Evolutionary conservation across 2,113 vertebrate species (phyloP), one percentile per base, ranked within the genome.

Genomic region (Coptodon rendalli): DNA sequence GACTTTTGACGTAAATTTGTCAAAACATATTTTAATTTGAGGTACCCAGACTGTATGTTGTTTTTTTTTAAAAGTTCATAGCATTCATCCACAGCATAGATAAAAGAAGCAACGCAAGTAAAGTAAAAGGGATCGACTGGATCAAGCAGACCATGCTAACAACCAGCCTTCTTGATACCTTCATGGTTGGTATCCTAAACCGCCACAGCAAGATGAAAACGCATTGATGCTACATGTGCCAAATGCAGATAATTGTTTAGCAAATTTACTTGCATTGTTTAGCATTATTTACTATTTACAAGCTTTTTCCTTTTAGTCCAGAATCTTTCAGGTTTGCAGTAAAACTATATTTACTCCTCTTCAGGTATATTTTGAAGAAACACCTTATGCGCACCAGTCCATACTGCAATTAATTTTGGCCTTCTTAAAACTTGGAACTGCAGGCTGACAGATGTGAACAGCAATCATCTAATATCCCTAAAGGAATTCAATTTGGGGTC

Each of bases 361-460:
- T 73, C 66, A 48, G 36, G 16, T 45, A 40, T 48, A 27, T 27
- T 40, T 82, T 82, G 2, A 11, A 14, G 48, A 50, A 57, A 9
- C 19, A 29, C 10, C 50, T 80, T 4, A 81, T 59, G 22, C 38
- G 7, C 81, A 31, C 0, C 38, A 31, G 17, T 59, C 27, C 29
- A 82, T 68, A 36, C 11, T 59, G 24, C 16, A 9, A 17, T 50
- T 83, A 38, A 53, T 36, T 57, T 31, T 2, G 17, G 2, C 34
- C 52, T 27, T 43, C n/a, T 2, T 17, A 10, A 1, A 14, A 13
- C 22, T 59, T 81, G 81, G 24, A 38, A 38, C 73, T 57, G 68
- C 79, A 71, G 87, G 78, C 53, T 59, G 36, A 76, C 59, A 86
- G 78, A 88, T 81, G 80, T 92, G 87, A 81, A 84, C 56, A 87